Base-by-base conservation (phyloP, 1,140 invertebrate species). In the Oryctes rhinoceros region DNA sequence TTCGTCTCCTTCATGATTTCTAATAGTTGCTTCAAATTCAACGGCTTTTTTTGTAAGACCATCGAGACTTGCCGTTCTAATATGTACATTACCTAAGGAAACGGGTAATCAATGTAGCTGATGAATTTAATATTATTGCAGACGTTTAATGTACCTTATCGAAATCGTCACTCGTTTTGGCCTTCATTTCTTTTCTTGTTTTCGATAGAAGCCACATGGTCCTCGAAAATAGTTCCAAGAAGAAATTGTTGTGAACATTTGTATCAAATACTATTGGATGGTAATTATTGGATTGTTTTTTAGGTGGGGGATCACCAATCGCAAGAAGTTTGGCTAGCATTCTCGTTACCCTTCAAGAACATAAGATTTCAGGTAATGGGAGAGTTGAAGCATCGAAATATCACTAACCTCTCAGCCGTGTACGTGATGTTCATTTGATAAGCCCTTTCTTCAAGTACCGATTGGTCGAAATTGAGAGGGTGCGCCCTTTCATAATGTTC, bases 181-280 rank as follows among this genome's bases (percentile, higher is more conserved):
- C 86, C 77, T 85, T 85, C 86, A 87, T 87, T 80, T 87, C 86
- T 37, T 83, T 80, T 79, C 85, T 82, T 1, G 86, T 87, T 80
- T 84, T 84, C 9, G 86, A 86, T 47, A 87, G 79, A 9, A 86
- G 74, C 85, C 85, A 86, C 84, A 87, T 86, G 0, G 84, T 83
- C 74, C 85, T 80, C 4, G 85, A 86, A 81, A 87, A 87, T 35
- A 87, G 75, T 80, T 87, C 86, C 9, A 83, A 81, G 78, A 87
- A 84, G 79, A 87, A 86, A 20, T 84, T 82, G 10, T 77, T 79
- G 79, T 82, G 84, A 11, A 82, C 78, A 11, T 81, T 81, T 35
- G 80, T 83, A 71, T 82, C 83, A 79, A 86, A 86, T 18, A 86
- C 77, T 20, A 85, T 78, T 3, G 86, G 86, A 53, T 86, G 86